Conservation (phyloP, 2,113 vertebrate species). For the Labeo rohita region DNA sequence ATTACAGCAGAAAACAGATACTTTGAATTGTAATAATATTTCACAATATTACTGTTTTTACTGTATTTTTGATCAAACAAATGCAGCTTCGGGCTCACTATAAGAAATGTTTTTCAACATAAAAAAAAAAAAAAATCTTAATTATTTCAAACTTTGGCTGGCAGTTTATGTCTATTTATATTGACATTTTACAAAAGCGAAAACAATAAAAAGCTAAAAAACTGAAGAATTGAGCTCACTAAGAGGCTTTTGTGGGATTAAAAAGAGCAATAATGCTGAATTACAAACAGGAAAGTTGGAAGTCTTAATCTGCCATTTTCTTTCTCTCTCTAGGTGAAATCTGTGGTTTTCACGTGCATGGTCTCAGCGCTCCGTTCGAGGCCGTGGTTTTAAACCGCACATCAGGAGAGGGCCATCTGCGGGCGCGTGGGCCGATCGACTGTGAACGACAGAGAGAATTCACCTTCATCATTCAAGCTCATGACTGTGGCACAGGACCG, state of each 20-base stretch:
- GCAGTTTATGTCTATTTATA: background rate
- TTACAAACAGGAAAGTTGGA: background rate
- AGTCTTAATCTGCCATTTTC: slow-evolving; percentile 7
- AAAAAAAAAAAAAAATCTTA: no score
- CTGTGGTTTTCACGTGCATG: slow-evolving; percentile 95
- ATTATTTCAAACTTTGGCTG: no score
- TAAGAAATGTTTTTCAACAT: no score
- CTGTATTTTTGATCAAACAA: background rate
- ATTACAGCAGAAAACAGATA: no score
- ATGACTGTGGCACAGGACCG: slow-evolving; percentile 90
- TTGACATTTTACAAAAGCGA: background rate
- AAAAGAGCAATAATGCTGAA: background rate
- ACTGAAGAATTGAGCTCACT: background rate
- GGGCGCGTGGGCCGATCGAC: slow-evolving; percentile 86
- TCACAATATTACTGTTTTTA: background rate
- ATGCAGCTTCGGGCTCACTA: no score
- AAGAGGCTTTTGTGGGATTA: background rate
- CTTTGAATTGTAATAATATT: no score
- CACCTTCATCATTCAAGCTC: slow-evolving; percentile 96
- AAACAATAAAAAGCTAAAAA: background rate
- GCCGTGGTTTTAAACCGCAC: slow-evolving; percentile 95
- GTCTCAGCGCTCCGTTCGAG: slow-evolving; percentile 90
- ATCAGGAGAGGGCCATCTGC: slow-evolving; percentile 91
- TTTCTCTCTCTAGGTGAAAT: slow-evolving; percentile 85
- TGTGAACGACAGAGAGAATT: slow-evolving; percentile 96